Conservation (phyloP, 2,888 invertebrate species). For the Harpagoxenus sublaevis region DNA sequence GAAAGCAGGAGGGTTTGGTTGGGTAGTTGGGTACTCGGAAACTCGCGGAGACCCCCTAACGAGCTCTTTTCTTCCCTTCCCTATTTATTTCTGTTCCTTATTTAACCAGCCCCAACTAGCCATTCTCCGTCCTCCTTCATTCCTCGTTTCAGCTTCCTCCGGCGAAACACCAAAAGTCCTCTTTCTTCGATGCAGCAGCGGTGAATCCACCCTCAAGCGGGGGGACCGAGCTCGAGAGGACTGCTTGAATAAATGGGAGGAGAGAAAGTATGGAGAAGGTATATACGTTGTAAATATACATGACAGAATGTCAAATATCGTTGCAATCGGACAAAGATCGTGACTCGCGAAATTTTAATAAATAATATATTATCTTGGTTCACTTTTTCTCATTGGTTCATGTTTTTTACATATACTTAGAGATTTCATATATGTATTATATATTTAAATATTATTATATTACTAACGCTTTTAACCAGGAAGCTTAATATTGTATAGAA, state of each 20-base stretch:
- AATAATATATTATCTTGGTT: not conserved
- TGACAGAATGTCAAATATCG: conserved; percentile 20
- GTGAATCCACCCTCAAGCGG: conserved; percentile 69
- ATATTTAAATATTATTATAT: not conserved
- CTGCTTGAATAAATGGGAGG: conserved; percentile 76
- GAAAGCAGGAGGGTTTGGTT: conserved; percentile 68
- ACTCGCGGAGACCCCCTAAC: conserved; percentile 80
- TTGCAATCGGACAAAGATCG: not conserved
- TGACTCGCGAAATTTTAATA: not conserved
- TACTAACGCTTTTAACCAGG: no score
- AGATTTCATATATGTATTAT: not conserved
- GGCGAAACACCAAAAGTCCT: conserved; percentile 74
- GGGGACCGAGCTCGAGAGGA: conserved; percentile 65
- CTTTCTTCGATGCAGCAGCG: conserved; percentile 71
- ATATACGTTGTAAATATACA: conserved; percentile 37
- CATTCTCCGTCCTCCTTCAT: conserved; percentile 72
- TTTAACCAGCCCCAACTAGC: conserved; percentile 83
- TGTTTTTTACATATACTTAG: not conserved
- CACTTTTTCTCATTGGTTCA: not conserved
- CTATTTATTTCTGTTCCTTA: conserved; percentile 86
- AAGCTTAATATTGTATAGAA: not conserved
- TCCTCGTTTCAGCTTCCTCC: conserved; percentile 61
- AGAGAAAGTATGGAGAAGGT: conserved; percentile 52
- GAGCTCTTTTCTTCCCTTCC: conserved; percentile 80
- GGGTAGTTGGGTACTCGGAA: conserved; percentile 82